A percentile compares a stretch with the other conserved stretches of the same genome.
Evolutionary conservation across 1,140 invertebrate genomes (phyloP).

Genomic region (Colletes gigas): DNA sequence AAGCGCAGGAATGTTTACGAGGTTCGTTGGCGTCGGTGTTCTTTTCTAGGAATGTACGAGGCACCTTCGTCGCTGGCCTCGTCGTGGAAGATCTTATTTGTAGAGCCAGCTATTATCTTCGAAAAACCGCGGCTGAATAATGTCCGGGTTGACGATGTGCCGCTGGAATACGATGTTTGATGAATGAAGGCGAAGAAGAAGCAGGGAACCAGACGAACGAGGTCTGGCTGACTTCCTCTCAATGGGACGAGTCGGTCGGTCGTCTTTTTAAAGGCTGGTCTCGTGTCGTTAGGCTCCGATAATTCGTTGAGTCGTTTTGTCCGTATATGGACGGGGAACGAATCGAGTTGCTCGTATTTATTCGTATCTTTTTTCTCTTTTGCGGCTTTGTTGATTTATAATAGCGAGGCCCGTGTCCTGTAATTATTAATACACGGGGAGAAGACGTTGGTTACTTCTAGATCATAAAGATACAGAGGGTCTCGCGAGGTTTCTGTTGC

Average conservation of each 20-base stretch:
- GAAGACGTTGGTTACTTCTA: background rate
- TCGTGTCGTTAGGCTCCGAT: conserved; percentile 48
- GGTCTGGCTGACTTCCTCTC: conserved; percentile 51
- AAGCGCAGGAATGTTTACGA: conserved; percentile 44
- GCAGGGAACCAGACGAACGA: conserved; percentile 41
- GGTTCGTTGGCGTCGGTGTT: conserved; percentile 24
- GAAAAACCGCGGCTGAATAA: conserved; percentile 39
- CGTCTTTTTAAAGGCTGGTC: conserved; percentile 58
- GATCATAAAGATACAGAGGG: background rate
- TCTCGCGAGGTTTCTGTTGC: no score
- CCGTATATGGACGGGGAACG: conserved; percentile 60
- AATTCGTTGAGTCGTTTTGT: conserved; percentile 63
- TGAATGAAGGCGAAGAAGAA: conserved; percentile 72
- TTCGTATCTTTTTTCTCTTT: conserved; percentile 17
- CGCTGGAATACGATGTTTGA: conserved; percentile 66
- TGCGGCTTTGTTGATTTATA: conserved; percentile 1
- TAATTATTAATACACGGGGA: conserved; percentile 15
- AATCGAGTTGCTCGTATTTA: conserved; percentile 58
- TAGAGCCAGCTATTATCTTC: conserved; percentile 49
- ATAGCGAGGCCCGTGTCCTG: conserved; percentile 3
- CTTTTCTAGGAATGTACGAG: conserved; percentile 40
- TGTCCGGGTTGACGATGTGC: conserved; percentile 43
- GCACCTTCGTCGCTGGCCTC: conserved; percentile 12
- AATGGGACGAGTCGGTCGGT: conserved; percentile 65
- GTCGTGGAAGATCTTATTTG: conserved; percentile 41